Percentiles rank a stretch among this genome's conserved stretches.
Conservation (phyloP, 1,140 invertebrate genomes). For the Colletes gigas region DNA sequence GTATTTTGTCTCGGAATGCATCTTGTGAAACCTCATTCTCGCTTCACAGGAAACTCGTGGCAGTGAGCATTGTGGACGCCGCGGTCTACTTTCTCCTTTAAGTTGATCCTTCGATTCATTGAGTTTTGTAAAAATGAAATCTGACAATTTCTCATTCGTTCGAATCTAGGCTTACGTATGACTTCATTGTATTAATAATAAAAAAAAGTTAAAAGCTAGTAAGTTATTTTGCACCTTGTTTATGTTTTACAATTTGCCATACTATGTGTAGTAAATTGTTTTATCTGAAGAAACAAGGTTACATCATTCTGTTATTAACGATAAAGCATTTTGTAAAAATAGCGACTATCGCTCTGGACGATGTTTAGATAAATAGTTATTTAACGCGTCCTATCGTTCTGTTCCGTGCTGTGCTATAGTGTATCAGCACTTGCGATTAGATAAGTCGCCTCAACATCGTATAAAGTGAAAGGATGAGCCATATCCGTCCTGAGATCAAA, state of each 20-base stretch:
- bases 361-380: not conserved
- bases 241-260: no score
- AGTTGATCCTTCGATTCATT: conserved; percentile 35
- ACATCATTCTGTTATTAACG: no score
- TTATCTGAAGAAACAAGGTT: no score
- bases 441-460: no score
- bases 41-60: not conserved
- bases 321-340: not conserved
- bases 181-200: not conserved
- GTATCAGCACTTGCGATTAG: no score
- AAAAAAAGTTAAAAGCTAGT: no score
- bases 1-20: not conserved
- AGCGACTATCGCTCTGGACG: not conserved
- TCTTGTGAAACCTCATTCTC: conserved; percentile 43
- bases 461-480: no score
- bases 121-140: conserved; percentile 8
- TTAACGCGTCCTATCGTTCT: no score
- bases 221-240: no score
- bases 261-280: no score
- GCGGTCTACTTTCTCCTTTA: conserved; percentile 53
- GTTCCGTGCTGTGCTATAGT: no score
- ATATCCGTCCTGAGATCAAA: no score
- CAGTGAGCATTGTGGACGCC: conserved; percentile 34
- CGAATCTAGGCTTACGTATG: not conserved
- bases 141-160: not conserved